Percentiles rank a stretch among this genome's conserved stretches.
These are phyloP conservation scores for Micrastur ruficollis DNA, from an alignment of 2,797 vertebrate species.

Conservation along the genomic window DNA sequence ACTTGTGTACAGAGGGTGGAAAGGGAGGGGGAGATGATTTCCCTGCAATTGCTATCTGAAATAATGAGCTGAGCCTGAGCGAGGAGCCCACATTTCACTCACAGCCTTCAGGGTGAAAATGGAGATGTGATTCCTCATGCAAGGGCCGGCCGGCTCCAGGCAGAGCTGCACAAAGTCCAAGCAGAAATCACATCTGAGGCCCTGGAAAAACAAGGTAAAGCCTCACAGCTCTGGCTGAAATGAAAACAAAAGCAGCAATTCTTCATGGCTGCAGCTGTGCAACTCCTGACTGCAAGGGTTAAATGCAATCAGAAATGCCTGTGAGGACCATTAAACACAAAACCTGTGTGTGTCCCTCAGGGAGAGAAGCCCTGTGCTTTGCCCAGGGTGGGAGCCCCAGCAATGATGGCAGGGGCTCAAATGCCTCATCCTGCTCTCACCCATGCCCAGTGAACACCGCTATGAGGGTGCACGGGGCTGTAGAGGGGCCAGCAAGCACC, in stretches of 20 bases:
- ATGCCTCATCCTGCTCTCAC: not conserved
- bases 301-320: not conserved
- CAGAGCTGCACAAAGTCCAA: not conserved
- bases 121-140: not conserved
- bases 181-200: not conserved
- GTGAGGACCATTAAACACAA: not conserved
- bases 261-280: not conserved
- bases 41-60: not conserved
- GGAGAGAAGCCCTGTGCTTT: not conserved
- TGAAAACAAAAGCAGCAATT: not conserved
- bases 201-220: not conserved
- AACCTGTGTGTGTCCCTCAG: not conserved
- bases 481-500: not conserved
- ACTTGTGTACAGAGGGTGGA: not conserved
- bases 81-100: not conserved
- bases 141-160: accelerated
- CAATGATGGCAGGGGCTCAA: accelerated
- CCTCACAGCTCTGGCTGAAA: not conserved
- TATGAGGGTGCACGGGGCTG: accelerated
- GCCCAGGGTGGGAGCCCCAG: not conserved
- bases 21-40: not conserved
- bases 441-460: accelerated
- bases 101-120: not conserved
- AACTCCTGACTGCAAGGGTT: not conserved
- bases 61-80: not conserved